Conservation (phyloP, 2,888 invertebrate species). For the Eurytoma californica region DNA sequence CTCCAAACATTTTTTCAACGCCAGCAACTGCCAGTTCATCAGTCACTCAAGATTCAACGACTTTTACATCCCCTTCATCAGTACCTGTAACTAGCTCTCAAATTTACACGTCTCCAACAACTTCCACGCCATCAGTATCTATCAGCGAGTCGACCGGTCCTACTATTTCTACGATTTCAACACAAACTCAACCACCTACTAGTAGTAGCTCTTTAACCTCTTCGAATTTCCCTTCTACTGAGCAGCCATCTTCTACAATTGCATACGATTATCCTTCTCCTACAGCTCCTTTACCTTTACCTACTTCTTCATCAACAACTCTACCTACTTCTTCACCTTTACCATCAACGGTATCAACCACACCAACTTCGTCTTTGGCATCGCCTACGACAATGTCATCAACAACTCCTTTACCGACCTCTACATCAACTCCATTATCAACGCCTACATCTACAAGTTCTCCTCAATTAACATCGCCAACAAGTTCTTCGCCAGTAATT, state of each 20-base stretch:
- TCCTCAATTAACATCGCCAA: slow-evolving; percentile 4
- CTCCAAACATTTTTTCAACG: too few relatives aligned
- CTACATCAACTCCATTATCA: slow-evolving; percentile 19
- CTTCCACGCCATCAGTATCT: background rate
- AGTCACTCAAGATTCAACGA: too few relatives aligned
- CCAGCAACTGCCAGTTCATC: too few relatives aligned
- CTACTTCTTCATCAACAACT: background rate
- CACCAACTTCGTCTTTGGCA: slow-evolving; percentile 3
- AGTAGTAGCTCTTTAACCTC: background rate
- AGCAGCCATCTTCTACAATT: background rate
- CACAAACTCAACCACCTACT: background rate
- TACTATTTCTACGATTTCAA: background rate
- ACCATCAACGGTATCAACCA: background rate
- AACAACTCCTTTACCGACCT: slow-evolving; percentile 12
- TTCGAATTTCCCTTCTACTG: slow-evolving; percentile 2
- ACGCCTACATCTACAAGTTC: slow-evolving; percentile 19
- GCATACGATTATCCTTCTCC: slow-evolving; percentile 20
- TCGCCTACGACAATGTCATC: slow-evolving; percentile 4
- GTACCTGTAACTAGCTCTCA: too few relatives aligned
- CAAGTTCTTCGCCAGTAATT: slow-evolving; percentile 12
- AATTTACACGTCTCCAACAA: background rate
- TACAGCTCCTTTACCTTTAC: slow-evolving; percentile 23
- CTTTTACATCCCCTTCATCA: too few relatives aligned
- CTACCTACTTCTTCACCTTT: slow-evolving; percentile 23
- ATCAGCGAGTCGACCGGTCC: background rate